Evolutionary conservation across 1,140 invertebrate genomes (phyloP).

Genomic region (Bombus superbus): DNA sequence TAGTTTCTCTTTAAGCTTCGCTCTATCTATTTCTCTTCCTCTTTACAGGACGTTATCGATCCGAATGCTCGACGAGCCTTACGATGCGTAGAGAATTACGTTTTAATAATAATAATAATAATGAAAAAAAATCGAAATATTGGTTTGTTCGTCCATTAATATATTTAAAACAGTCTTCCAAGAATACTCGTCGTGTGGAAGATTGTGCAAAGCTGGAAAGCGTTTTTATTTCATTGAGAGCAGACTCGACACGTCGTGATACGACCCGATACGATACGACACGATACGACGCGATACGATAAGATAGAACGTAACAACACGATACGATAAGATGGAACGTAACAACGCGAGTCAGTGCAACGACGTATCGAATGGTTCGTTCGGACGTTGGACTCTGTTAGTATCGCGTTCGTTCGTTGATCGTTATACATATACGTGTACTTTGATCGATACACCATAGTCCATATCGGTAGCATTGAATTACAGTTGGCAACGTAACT

Average conservation of each 20-base stretch:
- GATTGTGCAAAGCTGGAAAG: background rate
- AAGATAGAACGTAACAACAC: background rate
- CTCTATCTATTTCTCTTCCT: background rate
- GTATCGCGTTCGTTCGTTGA: background rate
- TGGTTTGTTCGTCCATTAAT: background rate
- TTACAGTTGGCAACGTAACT: background rate
- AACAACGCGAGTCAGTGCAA: background rate
- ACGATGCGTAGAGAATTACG: conserved; percentile 13
- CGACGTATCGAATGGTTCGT: too few species aligned
- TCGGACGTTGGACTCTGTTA: background rate
- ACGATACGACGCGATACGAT: background rate
- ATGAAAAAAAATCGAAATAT: conserved; percentile 5
- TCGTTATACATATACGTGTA: background rate
- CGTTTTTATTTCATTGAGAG: background rate
- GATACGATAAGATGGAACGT: background rate
- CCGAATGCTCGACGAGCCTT: conserved; percentile 24
- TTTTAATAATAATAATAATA: background rate
- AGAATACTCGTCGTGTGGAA: too few species aligned
- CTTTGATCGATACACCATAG: background rate
- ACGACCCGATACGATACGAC: background rate
- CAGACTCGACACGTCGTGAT: background rate
- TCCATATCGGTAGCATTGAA: background rate
- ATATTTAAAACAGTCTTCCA: background rate
- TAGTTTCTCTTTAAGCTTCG: background rate
- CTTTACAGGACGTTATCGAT: conserved; percentile 36